Conservation (phyloP, 2,113 vertebrate genomes). For the Atrichornis clamosus region DNA sequence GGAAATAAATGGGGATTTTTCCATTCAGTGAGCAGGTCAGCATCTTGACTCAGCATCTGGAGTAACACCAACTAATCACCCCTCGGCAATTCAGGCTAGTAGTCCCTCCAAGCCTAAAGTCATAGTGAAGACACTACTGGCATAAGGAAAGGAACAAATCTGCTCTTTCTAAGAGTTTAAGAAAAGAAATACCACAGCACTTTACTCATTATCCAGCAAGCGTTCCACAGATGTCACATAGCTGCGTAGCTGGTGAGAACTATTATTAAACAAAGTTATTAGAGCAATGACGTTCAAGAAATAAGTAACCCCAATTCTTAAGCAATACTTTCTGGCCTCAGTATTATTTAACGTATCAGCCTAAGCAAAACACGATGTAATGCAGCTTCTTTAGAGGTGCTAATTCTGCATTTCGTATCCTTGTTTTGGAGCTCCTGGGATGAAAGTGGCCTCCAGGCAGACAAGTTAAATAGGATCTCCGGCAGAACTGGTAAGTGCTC, state of each 20-base stretch:
- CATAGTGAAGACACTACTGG: neutral
- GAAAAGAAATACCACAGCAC: neutral
- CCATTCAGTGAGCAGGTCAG: neutral
- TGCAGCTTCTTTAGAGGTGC: neutral
- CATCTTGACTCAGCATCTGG: neutral
- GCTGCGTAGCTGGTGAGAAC: neutral
- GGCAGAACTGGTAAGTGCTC: neutral
- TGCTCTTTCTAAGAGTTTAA: neutral
- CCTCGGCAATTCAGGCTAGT: neutral
- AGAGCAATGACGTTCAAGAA: constrained; percentile 21
- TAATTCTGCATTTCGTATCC: neutral
- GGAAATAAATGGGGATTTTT: neutral
- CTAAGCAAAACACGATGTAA: neutral
- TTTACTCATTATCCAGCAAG: constrained; percentile 6
- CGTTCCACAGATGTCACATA: neutral
- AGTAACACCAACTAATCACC: neutral
- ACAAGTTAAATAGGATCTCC: neutral
- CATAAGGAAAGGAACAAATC: neutral
- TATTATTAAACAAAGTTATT: constrained; percentile 45
- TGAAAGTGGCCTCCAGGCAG: neutral
- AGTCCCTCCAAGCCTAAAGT: neutral
- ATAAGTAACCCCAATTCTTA: neutral
- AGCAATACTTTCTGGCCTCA: neutral
- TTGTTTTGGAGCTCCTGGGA: neutral
- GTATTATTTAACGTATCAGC: neutral